Conservation (phyloP, 2,113 vertebrate genomes). For the Zosterops lateralis region DNA sequence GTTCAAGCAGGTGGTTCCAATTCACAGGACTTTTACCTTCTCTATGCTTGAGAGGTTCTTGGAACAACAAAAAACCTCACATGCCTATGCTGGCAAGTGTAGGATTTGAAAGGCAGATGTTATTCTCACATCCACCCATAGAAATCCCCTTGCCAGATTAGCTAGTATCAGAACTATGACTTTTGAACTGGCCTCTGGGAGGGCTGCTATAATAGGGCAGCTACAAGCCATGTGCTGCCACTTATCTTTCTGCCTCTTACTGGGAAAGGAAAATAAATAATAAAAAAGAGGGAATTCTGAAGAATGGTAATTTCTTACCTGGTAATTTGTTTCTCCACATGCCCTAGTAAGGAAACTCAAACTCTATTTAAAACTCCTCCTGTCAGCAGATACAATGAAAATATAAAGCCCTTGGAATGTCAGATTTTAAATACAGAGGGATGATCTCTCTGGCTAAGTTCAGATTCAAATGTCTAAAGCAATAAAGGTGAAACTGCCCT, state of each 20-base stretch:
- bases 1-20: conserved; percentile 54
- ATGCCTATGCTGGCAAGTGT: neutral
- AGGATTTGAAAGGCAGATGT: conserved; percentile 50
- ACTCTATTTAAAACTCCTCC: neutral
- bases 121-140: conserved; percentile 37
- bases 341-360: neutral
- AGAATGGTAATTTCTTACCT: conserved; percentile 11
- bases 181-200: conserved; percentile 55
- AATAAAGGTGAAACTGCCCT: neutral
- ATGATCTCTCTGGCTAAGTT: neutral
- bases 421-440: neutral
- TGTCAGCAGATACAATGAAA: conserved; percentile 2
- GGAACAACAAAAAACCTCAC: conserved; percentile 16
- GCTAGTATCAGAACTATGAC: conserved; percentile 45
- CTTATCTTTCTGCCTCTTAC: conserved; percentile 1
- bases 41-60: conserved; percentile 46
- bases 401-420: neutral
- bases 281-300: neutral
- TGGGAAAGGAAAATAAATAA: neutral
- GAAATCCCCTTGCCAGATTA: conserved; percentile 48
- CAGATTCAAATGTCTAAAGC: neutral
- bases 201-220: conserved; percentile 5
- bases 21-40: conserved; percentile 43
- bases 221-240: conserved; percentile 25
- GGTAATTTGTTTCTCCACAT: conserved; percentile 17